Evolutionary conservation across 2,888 invertebrate species (phyloP), one percentile per base, ranked within the genome.

Genomic region (Dicycla oo): DNA sequence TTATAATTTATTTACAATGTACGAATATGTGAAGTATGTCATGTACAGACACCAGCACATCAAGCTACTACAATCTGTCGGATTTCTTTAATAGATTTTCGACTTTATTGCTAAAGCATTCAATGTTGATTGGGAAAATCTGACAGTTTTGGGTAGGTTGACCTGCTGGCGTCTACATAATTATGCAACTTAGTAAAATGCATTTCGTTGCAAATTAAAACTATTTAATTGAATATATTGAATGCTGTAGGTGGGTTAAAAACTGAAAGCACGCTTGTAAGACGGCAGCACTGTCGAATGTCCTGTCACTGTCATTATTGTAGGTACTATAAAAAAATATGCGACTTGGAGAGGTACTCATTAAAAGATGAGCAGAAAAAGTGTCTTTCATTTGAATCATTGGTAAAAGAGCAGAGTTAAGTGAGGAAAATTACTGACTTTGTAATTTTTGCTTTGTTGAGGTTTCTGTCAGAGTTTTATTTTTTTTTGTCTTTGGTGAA

Each of bases 1-100:
- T 62, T 60, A 30, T 30, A 60, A 30, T 58, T 26, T 68, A 62
- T 72, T 65, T 69, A 80, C 54, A 63, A 47, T 65, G 40, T 65
- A 69, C 34, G 53, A 43, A 69, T 69, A 58, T 62, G 68, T 67
- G 13, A 56, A 15, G 26, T 56, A 38, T n/a, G n/a, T n/a, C n/a
- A n/a, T n/a, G n/a, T n/a, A n/a, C n/a, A n/a, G n/a, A n/a, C n/a
- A n/a, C n/a, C n/a, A n/a, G n/a, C n/a, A n/a, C n/a, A n/a, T n/a
- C n/a, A n/a, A n/a, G n/a, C n/a, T n/a, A n/a, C n/a, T n/a, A n/a
- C n/a, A n/a, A n/a, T n/a, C n/a, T n/a, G n/a, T n/a, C n/a, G n/a
- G n/a, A n/a, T n/a, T n/a, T n/a, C n/a, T n/a, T n/a, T n/a, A n/a
- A n/a, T n/a, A n/a, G n/a, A n/a, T n/a, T n/a, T n/a, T n/a, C n/a